Evolutionary conservation across 2,888 invertebrate genomes (phyloP), one percentile per base, ranked within the genome.

Genomic region (Pristionchus fissidentatus): DNA sequence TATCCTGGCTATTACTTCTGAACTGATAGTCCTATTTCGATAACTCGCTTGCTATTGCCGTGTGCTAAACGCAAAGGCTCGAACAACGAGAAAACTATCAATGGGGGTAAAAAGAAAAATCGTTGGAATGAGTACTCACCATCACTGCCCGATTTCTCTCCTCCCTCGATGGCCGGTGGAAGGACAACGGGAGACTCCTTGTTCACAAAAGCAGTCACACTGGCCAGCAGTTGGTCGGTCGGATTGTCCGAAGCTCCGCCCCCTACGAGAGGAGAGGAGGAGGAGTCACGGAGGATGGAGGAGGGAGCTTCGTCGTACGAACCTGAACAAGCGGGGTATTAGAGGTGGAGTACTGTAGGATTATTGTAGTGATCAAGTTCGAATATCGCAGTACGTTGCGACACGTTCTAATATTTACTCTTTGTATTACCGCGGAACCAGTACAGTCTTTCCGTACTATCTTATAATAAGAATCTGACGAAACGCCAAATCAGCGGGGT

Each of bases 171-270:
- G 32, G 32, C 29, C 19, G n/a, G 3, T 19, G 32, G 49, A 8
- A 49, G 32, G 3, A 41, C 41, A 0, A 70, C 70, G 5, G 70
- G 70, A n/a, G 41, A 26, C 22, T 77, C 75, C 29, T 77, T 77
- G 75, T 77, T 77, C 41, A 77, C 75, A 49, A 77, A 22, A 0
- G 75, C 75, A 0, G 75, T 77, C 70, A 77, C 75, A 77, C 75
- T 77, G 32, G 75, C 75, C 75, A 77, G 26, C 22, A 77, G 75
- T 22, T 77, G 75, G 32, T 77, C 75, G 32, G 75, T 77, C 22
- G 32, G 75, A 5, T 77, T 46, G n/a, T 77, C 75, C 49, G 49
- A n/a, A n/a, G n/a, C n/a, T n/a, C n/a, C n/a, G n/a, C n/a, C n/a
- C 15, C 70, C 70, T 13, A 26, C 41, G 1, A 13, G 38, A 8